Conservation (phyloP, 2,113 vertebrate genomes). For the Myrmecophaga tridactyla region DNA sequence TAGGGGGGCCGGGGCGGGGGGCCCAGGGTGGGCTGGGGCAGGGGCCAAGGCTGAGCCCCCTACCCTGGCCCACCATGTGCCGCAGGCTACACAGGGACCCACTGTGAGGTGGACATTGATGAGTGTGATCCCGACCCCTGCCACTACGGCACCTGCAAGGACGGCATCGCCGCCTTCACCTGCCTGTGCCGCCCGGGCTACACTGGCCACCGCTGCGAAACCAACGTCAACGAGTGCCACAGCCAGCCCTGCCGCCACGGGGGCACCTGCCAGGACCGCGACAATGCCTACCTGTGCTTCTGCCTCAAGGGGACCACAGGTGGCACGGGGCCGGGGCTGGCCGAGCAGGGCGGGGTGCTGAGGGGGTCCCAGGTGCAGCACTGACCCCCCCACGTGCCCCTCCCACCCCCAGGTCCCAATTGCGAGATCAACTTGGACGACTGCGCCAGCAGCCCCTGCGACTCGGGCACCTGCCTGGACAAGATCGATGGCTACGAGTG, state of each 20-base stretch:
- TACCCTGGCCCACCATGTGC: no score
- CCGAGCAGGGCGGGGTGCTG: accelerated
- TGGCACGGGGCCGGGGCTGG: constrained; percentile 40
- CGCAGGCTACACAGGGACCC: constrained; percentile 89
- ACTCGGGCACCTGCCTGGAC: constrained; percentile 94
- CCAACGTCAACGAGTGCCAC: constrained; percentile 95
- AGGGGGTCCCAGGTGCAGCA: accelerated
- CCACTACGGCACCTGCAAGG: constrained; percentile 93
- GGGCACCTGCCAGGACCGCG: constrained; percentile 92
- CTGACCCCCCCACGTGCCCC: accelerated
- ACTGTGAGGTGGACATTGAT: constrained; percentile 92
- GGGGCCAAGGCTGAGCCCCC: neutral
- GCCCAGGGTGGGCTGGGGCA: accelerated
- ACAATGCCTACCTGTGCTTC: constrained; percentile 90
- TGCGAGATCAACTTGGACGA: constrained; percentile 96
- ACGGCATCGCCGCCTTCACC: constrained; percentile 91
- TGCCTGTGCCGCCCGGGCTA: constrained; percentile 92
- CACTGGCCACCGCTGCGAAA: constrained; percentile 93
- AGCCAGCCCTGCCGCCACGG: constrained; percentile 95
- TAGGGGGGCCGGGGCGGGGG: neutral
- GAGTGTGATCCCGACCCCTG: constrained; percentile 93
- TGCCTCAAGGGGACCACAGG: constrained; percentile 95
- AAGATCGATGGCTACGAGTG: constrained; percentile 96
- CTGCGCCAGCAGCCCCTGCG: constrained; percentile 93
- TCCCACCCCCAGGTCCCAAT: constrained; percentile 85